Evolutionary conservation across 2,797 vertebrate species (phyloP).

Genomic region (Philypnodon macrostomus): DNA sequence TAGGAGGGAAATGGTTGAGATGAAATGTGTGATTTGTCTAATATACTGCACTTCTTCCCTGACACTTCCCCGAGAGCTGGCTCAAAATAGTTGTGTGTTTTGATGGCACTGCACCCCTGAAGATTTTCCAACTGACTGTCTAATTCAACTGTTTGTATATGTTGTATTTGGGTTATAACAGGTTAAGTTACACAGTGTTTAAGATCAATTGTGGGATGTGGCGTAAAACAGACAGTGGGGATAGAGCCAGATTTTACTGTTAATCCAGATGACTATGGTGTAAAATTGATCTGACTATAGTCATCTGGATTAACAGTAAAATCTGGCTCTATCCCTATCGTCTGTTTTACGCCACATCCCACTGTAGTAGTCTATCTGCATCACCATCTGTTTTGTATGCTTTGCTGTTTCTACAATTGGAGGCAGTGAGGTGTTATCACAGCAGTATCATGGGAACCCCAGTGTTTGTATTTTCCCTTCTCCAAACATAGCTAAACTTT

Average conservation of each 20-base stretch:
- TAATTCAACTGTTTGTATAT: too few species aligned
- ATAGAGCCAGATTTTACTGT: neutral
- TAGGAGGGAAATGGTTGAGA: constrained; percentile 9
- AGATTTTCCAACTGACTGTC: too few species aligned
- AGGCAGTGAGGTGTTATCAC: constrained; percentile 16
- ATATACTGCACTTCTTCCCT: constrained; percentile 4
- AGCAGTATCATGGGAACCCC: constrained; percentile 22
- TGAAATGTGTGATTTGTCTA: constrained; percentile 18
- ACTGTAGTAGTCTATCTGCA: neutral
- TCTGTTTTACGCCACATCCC: constrained; percentile 2
- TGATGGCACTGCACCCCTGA: constrained; percentile 12
- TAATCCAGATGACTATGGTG: too few species aligned
- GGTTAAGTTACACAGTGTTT: too few species aligned
- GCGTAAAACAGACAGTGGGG: constrained; percentile 2
- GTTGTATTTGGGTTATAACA: too few species aligned
- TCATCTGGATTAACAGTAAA: too few species aligned
- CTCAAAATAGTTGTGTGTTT: constrained; percentile 17
- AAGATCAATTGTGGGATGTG: too few species aligned
- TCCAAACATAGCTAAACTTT: constrained; percentile 43
- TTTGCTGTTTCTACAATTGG: constrained; percentile 15
- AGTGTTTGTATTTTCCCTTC: constrained; percentile 17
- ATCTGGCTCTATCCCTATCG: neutral
- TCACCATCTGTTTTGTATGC: constrained; percentile 14
- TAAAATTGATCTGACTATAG: too few species aligned
- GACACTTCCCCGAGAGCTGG: constrained; percentile 11